Conservation (phyloP, 2,113 vertebrate genomes). For the Cacatua alba region DNA sequence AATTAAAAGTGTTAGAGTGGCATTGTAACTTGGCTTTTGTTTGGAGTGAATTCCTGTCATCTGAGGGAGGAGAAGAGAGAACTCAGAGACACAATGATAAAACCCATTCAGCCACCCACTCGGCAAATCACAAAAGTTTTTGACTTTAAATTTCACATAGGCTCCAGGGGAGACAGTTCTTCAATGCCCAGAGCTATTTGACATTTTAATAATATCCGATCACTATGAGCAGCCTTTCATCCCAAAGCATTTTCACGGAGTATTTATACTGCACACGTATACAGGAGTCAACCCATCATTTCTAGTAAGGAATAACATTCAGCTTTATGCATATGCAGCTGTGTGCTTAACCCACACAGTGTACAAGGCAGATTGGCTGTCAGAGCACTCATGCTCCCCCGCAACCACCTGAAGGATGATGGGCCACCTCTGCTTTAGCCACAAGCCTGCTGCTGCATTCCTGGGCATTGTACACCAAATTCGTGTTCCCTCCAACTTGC, state of each 20-base stretch:
- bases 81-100: slow-evolving; percentile 21
- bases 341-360: slow-evolving; percentile 34
- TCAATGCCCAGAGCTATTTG: slow-evolving; percentile 44
- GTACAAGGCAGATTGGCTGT: neutral
- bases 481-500: rapidly evolving
- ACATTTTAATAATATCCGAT: slow-evolving; percentile 59
- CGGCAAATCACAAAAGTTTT: slow-evolving; percentile 44
- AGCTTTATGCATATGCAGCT: slow-evolving; percentile 33
- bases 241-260: neutral
- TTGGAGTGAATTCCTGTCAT: neutral
- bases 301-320: neutral
- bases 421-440: slow-evolving; percentile 1
- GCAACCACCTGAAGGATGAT: neutral
- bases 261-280: slow-evolving; percentile 1
- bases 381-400: slow-evolving; percentile 32
- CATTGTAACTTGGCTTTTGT: neutral
- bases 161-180: slow-evolving; percentile 20
- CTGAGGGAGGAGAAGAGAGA: slow-evolving; percentile 11
- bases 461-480: neutral
- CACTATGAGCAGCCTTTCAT: slow-evolving; percentile 39
- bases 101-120: slow-evolving; percentile 58
- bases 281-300: slow-evolving; percentile 20
- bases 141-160: slow-evolving; percentile 34
- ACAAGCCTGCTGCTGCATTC: neutral
- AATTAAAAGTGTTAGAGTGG: slow-evolving; percentile 16